Evolutionary conservation across 2,113 vertebrate species (phyloP), one percentile per base, ranked within the genome.

Genomic region (Otocyon megalotis): DNA sequence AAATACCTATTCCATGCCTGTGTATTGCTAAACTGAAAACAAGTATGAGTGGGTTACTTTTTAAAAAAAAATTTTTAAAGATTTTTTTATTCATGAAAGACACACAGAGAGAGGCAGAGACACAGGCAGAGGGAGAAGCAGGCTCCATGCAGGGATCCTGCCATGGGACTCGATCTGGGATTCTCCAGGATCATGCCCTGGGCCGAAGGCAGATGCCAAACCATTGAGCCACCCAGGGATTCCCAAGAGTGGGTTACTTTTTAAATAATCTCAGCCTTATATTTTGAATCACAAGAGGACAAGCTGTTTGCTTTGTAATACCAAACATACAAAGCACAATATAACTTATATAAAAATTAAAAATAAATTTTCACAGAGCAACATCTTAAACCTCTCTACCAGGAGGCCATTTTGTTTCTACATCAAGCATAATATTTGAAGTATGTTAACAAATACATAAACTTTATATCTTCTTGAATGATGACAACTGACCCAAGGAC

Each of bases 211-310:
- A 56, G 54, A 56, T 15, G 54, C 54, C 17, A 16, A 56, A 56
- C 14, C 14, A 56, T 15, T 56, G 16, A 56, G 16, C 16, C 54
- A 56, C 54, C 54, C 54, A 56, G 54, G 54, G 43, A 43, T 17
- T 4, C 54, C 54, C 54, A 43, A 84, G 9, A 84, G 9, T 88
- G 35, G 5, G 2, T 62, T 92, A 86, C 10, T 76, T 16, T 81
- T 96, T 80, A 96, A 94, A 81, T 85, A 94, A 95, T 67, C 2
- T 0, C 5, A 62, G 32, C 5, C 19, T 86, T 94, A 48, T 83
- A 93, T 81, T 96, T 91, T 92, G 48, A 96, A 96, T 62, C 32
- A 89, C 43, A 6, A 77, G 50, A 93, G n/a, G 5, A 72, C 20
- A 96, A 90, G 60, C 9, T 71, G 12, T 94, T 72, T 74, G 2